These are phyloP conservation scores for Heteromormyrus szaboi DNA, from an alignment of 2,797 vertebrate species.

Conservation along the genomic window DNA sequence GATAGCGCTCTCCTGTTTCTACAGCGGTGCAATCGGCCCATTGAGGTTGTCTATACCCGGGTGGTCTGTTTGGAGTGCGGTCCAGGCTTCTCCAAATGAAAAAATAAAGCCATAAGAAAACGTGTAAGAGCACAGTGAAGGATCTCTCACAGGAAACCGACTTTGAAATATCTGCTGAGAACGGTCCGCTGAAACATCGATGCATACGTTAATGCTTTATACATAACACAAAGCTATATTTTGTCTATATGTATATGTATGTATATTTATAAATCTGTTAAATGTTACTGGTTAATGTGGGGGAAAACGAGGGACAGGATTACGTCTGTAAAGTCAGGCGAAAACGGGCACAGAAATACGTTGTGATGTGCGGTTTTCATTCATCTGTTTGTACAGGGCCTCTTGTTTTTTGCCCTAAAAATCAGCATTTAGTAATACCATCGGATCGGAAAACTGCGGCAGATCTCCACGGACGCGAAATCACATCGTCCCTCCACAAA, in stretches of 20 bases:
- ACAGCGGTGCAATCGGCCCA: neutral
- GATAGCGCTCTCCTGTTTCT: neutral
- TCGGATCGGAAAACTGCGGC: constrained; percentile 45
- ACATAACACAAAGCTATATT: constrained; percentile 66
- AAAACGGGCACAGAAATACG: constrained; percentile 36
- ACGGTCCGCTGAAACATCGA: constrained; percentile 35
- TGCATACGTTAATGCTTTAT: constrained; percentile 58
- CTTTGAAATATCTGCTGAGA: constrained; percentile 26
- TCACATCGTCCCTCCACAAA: neutral
- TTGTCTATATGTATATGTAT: constrained; percentile 80
- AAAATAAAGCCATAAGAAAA: constrained; percentile 59
- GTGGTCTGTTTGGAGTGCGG: neutral
- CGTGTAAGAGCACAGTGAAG: constrained; percentile 28
- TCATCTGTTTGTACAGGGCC: constrained; percentile 30
- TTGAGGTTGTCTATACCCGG: neutral
- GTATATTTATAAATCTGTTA: constrained; percentile 69
- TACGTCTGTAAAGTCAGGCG: constrained; percentile 45
- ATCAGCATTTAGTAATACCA: constrained; percentile 44
- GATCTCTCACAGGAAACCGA: constrained; percentile 41
- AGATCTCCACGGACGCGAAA: neutral
- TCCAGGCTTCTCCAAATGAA: neutral
- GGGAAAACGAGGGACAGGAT: constrained; percentile 36
- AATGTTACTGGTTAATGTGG: constrained; percentile 49
- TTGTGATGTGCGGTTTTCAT: constrained; percentile 24
- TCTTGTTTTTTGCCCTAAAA: constrained; percentile 34